Conservation (phyloP, 1,140 invertebrate species). For the Leptinotarsa undecemlineata region DNA sequence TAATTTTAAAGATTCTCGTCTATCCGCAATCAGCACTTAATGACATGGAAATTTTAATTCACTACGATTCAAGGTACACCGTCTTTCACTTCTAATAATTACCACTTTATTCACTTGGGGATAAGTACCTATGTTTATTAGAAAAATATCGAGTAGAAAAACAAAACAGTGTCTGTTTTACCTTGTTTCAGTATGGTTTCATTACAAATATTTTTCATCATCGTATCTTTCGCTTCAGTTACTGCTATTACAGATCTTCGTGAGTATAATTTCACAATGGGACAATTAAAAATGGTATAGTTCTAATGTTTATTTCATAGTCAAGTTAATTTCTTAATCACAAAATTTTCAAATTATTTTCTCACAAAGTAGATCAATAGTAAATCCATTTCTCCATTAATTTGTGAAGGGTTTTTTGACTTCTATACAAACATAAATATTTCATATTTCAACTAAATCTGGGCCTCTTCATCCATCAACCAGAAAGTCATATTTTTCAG, state of each 20-base stretch:
- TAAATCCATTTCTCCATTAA: background rate
- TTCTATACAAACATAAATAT: background rate
- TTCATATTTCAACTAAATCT: no score
- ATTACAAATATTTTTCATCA: background rate
- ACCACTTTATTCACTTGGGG: background rate
- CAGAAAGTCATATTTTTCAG: no score
- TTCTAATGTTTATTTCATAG: background rate
- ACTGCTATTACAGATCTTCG: slow-evolving; percentile 2
- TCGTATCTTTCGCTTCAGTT: background rate
- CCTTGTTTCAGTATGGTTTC: background rate
- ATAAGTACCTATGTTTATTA: background rate
- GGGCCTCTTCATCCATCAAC: no score
- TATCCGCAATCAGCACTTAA: background rate
- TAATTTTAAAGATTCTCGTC: no score
- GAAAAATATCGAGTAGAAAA: background rate
- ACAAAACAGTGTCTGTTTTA: background rate
- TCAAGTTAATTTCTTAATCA: background rate
- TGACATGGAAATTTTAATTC: background rate
- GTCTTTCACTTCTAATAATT: background rate
- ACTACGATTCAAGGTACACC: background rate
- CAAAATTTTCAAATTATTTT: background rate
- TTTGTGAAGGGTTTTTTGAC: background rate
- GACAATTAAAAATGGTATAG: background rate
- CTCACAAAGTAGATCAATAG: background rate
- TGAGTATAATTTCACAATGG: background rate